Evolutionary conservation across 2,113 vertebrate genomes (phyloP).

Genomic region (Lathamus discolor): DNA sequence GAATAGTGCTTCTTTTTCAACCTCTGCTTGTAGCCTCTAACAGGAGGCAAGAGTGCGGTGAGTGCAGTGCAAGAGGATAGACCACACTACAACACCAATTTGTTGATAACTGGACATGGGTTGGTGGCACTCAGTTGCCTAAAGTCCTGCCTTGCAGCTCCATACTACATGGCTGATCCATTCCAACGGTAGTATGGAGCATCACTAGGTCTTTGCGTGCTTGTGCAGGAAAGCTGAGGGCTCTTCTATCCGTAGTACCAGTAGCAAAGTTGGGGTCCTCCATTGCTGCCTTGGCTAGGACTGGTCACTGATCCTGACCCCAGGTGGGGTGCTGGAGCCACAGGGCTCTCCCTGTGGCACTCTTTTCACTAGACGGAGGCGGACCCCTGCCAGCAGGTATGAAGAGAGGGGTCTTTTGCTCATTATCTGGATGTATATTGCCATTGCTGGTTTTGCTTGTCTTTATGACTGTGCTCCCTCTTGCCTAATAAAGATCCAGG

Average conservation of each 20-base stretch:
- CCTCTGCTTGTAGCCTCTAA: not conserved
- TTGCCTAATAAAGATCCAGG: conserved; percentile 51
- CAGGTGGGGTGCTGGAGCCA: not conserved
- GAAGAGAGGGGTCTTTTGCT: not conserved
- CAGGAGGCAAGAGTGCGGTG: not conserved
- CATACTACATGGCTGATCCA: not conserved
- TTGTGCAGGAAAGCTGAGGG: not conserved
- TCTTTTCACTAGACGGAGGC: not conserved
- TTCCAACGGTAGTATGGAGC: not conserved
- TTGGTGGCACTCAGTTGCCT: not conserved
- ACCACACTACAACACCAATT: fast-evolving
- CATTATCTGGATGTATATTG: conserved; percentile 43
- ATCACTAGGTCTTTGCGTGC: not conserved
- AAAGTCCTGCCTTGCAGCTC: not conserved
- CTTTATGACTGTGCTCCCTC: conserved; percentile 32
- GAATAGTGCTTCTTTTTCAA: not conserved
- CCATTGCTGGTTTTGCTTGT: conserved; percentile 16
- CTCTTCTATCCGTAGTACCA: not conserved
- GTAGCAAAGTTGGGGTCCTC: not conserved
- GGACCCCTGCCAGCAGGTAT: not conserved
- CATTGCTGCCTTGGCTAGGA: fast-evolving
- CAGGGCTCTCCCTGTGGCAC: not conserved
- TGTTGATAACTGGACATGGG: fast-evolving
- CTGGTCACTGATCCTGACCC: not conserved
- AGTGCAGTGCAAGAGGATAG: not conserved